phyloP scores from a whole-genome alignment of 2,113 vertebrate species.

The Australoheros scitulus region DNA sequence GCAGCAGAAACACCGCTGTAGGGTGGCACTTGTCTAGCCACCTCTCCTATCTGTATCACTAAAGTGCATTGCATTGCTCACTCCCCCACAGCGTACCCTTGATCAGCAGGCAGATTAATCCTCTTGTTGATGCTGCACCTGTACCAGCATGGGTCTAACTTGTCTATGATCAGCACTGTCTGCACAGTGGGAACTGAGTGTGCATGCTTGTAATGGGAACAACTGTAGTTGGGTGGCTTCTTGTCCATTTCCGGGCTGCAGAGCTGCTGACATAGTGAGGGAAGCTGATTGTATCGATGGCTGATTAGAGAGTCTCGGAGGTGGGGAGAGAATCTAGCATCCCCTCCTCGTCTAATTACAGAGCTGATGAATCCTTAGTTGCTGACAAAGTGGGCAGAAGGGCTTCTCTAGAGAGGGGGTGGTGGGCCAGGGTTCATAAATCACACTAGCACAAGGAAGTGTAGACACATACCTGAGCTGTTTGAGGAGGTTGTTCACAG shows the following conservation, averaged over 20 bases:
- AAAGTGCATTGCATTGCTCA: constrained; percentile 1
- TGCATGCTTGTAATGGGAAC: not conserved
- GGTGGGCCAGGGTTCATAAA: constrained; percentile 38
- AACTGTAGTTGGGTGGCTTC: constrained; percentile 22
- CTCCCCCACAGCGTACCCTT: constrained; percentile 40
- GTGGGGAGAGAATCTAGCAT: constrained; percentile 42
- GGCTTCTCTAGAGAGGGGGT: constrained; percentile 15
- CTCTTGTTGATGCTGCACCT: constrained; percentile 64
- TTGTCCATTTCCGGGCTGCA: constrained; percentile 4
- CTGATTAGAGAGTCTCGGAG: constrained; percentile 47
- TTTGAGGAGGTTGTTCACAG: not conserved
- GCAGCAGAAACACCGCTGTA: constrained; percentile 11
- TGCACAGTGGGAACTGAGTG: not conserved
- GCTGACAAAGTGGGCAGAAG: constrained; percentile 24
- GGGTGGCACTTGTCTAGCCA: constrained; percentile 15
- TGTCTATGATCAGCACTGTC: constrained; percentile 29
- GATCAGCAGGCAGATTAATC: constrained; percentile 67
- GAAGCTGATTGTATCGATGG: constrained; percentile 41
- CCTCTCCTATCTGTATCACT: constrained; percentile 21
- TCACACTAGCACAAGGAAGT: constrained; percentile 31
- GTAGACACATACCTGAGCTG: not conserved
- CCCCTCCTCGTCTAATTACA: constrained; percentile 67
- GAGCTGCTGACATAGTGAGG: constrained; percentile 55
- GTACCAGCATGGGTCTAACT: constrained; percentile 34
- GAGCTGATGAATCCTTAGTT: constrained; percentile 69